These are phyloP conservation scores for Epicampocera succincta DNA, from an alignment of 2,888 invertebrate species.

Conservation along the genomic window DNA sequence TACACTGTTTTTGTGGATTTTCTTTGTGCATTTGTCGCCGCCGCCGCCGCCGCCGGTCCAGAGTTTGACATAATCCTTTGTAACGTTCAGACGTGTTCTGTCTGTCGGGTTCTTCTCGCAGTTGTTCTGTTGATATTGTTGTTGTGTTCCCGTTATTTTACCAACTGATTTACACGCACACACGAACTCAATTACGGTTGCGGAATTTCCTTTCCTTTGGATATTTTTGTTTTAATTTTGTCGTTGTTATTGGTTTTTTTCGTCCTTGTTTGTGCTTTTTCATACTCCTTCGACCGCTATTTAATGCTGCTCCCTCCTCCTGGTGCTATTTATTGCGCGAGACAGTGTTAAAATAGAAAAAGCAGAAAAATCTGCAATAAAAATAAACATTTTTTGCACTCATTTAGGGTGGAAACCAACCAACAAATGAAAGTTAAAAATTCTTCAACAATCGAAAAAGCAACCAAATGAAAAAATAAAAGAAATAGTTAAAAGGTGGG, in stretches of 20 bases:
- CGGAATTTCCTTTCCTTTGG: conserved; percentile 53
- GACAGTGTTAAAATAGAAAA: conserved; percentile 36
- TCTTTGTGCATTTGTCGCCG: conserved; percentile 39
- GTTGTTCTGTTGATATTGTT: conserved; percentile 11
- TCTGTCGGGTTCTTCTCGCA: conserved; percentile 9
- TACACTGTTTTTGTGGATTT: conserved; percentile 34
- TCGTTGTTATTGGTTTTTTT: conserved; percentile 40
- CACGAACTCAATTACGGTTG: conserved; percentile 61
- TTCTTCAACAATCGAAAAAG: conserved; percentile 22
- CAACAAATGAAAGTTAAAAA: conserved; percentile 37
- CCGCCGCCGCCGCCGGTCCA: conserved; percentile 28
- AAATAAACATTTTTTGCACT: conserved; percentile 25
- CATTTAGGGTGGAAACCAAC: conserved; percentile 61
- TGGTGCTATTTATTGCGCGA: conserved; percentile 10
- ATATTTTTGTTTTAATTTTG: conserved; percentile 12
- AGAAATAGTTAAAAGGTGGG: conserved; percentile 44
- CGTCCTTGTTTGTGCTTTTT: conserved; percentile 9
- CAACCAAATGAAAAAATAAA: background rate
- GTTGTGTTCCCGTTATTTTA: conserved; percentile 50
- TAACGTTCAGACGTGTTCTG: conserved; percentile 54
- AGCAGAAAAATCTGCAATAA: conserved; percentile 39
- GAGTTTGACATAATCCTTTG: conserved; percentile 64
- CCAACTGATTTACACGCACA: conserved; percentile 3
- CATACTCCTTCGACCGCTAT: conserved; percentile 38
- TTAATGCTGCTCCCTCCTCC: conserved; percentile 29